These are phyloP conservation scores for Macrosiphum euphorbiae DNA, from an alignment of 2,888 invertebrate species.

Conservation along the genomic window DNA sequence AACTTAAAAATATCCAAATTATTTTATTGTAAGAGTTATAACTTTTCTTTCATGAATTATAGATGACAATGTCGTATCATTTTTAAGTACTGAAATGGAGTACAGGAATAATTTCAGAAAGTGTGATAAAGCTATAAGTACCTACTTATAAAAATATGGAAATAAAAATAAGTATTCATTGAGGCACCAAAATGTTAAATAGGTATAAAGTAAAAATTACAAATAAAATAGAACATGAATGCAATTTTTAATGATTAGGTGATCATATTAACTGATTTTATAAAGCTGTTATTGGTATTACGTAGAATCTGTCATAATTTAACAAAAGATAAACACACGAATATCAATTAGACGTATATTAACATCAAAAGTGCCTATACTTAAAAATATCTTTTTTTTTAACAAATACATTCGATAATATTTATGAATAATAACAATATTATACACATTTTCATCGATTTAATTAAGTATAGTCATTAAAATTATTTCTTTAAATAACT, in stretches of 20 bases:
- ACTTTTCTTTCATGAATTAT: not conserved
- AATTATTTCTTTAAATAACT: not conserved
- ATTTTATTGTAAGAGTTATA: not conserved
- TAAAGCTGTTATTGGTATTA: not conserved
- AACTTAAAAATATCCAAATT: not conserved
- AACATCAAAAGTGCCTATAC: conserved; percentile 45
- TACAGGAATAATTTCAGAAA: not conserved
- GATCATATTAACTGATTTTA: not conserved
- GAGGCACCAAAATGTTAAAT: not conserved
- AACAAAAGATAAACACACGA: conserved; percentile 41
- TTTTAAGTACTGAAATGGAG: not conserved
- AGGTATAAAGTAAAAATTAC: not conserved
- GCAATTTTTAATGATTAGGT: not conserved
- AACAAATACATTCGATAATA: conserved; percentile 25
- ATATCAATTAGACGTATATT: conserved; percentile 35
- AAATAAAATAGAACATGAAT: not conserved
- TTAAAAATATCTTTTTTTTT: conserved; percentile 40
- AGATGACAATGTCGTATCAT: not conserved
- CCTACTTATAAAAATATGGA: not conserved
- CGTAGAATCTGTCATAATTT: not conserved
- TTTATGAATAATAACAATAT: conserved; percentile 27
- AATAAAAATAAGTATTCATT: not conserved
- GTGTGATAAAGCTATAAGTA: not conserved
- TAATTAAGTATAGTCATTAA: not conserved
- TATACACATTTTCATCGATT: conserved; percentile 13